phyloP scores from a whole-genome alignment of 2,797 vertebrate genomes.

The Schizothorax lantsangensis region DNA sequence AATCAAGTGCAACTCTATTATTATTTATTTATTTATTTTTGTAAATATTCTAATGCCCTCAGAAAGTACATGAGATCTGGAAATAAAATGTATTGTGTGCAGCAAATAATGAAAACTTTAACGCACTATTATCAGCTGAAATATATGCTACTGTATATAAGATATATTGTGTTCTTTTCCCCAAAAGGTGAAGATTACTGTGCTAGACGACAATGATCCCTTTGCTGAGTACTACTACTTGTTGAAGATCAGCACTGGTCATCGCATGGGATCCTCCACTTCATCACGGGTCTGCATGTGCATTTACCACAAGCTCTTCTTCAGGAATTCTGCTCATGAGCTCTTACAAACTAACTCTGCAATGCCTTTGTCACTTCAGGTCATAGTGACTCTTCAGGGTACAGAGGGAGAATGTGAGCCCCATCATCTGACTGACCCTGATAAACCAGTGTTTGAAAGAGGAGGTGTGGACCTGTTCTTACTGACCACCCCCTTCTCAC shows the following conservation, averaged over 20 bases:
- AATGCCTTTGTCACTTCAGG: conserved; percentile 70
- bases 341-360: conserved; percentile 30
- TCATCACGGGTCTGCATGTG: conserved; percentile 86
- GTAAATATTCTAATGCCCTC: not conserved
- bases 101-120: not conserved
- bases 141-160: not conserved
- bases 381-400: conserved; percentile 88
- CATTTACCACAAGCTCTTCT: not conserved
- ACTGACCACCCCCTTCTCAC: conserved; percentile 90
- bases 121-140: not conserved
- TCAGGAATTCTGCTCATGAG: not conserved
- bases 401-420: conserved; percentile 92
- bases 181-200: conserved; percentile 87
- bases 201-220: conserved; percentile 91
- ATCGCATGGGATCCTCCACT: conserved; percentile 88
- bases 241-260: conserved; percentile 89
- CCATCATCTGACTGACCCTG: conserved; percentile 85
- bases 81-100: not conserved
- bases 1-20: not conserved
- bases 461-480: conserved; percentile 90
- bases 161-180: not conserved
- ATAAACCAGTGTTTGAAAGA: conserved; percentile 87
- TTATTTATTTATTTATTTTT: too few species aligned
- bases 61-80: not conserved
- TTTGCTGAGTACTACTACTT: conserved; percentile 92